Evolutionary conservation across 2,888 invertebrate species (phyloP).

Genomic region (Loripinus fragilis): DNA sequence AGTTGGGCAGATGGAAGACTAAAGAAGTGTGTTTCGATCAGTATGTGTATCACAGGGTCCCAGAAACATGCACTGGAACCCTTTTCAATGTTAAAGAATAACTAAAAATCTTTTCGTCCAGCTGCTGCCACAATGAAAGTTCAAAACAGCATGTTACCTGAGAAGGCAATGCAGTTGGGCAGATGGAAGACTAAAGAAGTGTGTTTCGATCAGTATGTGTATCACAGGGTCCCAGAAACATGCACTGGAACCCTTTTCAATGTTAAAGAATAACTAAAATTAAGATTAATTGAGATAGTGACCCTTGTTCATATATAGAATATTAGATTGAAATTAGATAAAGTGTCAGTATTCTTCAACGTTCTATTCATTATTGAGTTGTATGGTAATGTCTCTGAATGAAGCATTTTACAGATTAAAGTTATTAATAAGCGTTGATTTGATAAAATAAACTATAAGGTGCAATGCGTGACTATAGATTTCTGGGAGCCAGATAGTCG

Average conservation of each 20-base stretch:
- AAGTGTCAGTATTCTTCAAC: background rate
- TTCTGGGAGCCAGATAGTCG: too few relatives aligned
- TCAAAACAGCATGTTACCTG: background rate
- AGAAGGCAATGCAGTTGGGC: conserved; percentile 24
- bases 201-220: conserved; percentile 26
- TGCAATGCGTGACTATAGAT: too few relatives aligned
- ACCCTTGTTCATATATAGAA: background rate
- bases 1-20: conserved; percentile 28
- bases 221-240: conserved; percentile 5
- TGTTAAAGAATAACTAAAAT: background rate
- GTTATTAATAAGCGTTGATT: conserved; percentile 1
- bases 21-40: conserved; percentile 21
- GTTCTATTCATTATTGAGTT: background rate
- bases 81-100: background rate
- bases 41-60: conserved; percentile 21
- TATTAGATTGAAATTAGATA: background rate
- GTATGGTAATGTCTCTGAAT: background rate
- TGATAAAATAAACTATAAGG: too few relatives aligned
- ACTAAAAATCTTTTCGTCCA: conserved; percentile 4
- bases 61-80: conserved; percentile 18
- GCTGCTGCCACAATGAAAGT: conserved; percentile 15
- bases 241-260: conserved; percentile 18
- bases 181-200: conserved; percentile 27
- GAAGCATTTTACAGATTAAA: background rate
- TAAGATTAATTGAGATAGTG: background rate